phyloP scores from a whole-genome alignment of 2,888 invertebrate genomes.

The Dolomedes plantarius region DNA sequence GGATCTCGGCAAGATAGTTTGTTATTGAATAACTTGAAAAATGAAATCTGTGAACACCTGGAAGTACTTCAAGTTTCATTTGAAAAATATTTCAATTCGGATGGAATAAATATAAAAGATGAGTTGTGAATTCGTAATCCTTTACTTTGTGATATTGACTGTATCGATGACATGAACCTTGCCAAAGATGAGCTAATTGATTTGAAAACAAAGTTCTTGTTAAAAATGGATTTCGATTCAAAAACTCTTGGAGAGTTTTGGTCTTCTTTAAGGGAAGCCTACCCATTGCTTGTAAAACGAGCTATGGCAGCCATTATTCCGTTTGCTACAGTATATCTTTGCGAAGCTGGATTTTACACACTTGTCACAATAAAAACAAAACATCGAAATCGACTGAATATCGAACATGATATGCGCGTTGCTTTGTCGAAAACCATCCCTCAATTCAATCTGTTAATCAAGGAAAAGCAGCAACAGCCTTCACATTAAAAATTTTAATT shows the following conservation, averaged over 20 bases:
- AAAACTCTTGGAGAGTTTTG: not conserved
- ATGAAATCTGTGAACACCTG: too few species aligned
- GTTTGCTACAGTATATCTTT: constrained; percentile 29
- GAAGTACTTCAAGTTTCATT: too few species aligned
- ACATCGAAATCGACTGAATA: constrained; percentile 23
- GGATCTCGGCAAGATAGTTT: constrained; percentile 42
- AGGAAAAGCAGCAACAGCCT: constrained; percentile 43
- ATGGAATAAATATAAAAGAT: constrained; percentile 56
- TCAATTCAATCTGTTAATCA: constrained; percentile 22
- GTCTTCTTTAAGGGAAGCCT: constrained; percentile 24
- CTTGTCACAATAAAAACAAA: constrained; percentile 29
- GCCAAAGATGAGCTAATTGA: constrained; percentile 51
- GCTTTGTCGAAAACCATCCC: constrained; percentile 30
- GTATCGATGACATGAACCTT: constrained; percentile 55
- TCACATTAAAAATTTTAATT: constrained; percentile 40
- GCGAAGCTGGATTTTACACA: constrained; percentile 21
- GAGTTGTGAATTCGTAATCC: constrained; percentile 60
- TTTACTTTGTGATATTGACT: constrained; percentile 58
- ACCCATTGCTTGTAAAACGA: constrained; percentile 29
- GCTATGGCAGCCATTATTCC: constrained; percentile 29
- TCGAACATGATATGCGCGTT: constrained; percentile 29
- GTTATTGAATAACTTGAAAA: constrained; percentile 22
- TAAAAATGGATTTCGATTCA: constrained; percentile 40
- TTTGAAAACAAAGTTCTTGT: constrained; percentile 47
- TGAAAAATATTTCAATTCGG: constrained; percentile 38